Evolutionary conservation across 1,140 invertebrate species (phyloP), one percentile per base, ranked within the genome.

Genomic region (Anastatus disparis): DNA sequence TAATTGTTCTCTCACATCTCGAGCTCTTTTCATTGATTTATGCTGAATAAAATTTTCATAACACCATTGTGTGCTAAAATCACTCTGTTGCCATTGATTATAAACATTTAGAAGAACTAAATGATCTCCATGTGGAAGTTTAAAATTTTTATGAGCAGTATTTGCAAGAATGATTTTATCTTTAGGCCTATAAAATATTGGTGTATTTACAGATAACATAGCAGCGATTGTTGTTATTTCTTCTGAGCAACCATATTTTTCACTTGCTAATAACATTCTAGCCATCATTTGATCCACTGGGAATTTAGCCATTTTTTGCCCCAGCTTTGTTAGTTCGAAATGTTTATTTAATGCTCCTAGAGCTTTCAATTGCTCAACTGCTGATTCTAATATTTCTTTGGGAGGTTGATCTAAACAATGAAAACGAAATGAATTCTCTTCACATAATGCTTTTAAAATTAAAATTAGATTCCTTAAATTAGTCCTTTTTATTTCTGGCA

Each of bases 31-130:
- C 95, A 99, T 96, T 1, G 97, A 99, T 84, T 93, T 87, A 82
- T 98, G 93, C 81, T 99, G 98, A 76, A 99, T 96, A 79, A 96
- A 99, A 86, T 99, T 99, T 86, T 99, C 98, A 79, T 95, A 98
- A 85, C 98, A 99, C 97, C 97, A 99, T 82, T 98, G 96, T 0
- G 93, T 94, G 31, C 94, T 97, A 82, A 92, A 97, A 72, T 96
- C 95, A 0, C 94, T 93, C 72, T 96, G 95, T n/a, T 91, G 91
- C 96, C 97, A 98, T 78, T 97, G 95, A 85, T 97, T 97, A 79
- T 98, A 99, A 42, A 99, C 94, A 87, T 98, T 99, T 69, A 99
- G 87, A 24, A 99, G 86, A 15, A 95, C 97, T 10, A 99, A 86
- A 87, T 99, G 98, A 87, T 99, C 98, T 1, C 98, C 97, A 64